phyloP scores from a whole-genome alignment of 37 sponge, comb jelly and placozoan genomes.

The Geodia barretti region DNA sequence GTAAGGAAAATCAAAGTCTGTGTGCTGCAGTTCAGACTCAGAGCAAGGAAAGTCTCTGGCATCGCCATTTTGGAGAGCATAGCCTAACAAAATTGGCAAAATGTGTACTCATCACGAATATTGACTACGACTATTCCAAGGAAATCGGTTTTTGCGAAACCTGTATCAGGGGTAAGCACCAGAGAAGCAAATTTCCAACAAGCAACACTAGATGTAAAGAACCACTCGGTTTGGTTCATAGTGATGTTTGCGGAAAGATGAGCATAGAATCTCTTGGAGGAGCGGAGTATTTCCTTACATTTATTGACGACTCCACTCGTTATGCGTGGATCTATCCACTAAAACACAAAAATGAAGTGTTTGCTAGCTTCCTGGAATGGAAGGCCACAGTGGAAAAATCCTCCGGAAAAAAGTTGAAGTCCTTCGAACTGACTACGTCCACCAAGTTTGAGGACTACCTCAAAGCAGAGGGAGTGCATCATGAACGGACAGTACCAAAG shows the following conservation, averaged over 20 bases:
- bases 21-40: slow-evolving; percentile 5
- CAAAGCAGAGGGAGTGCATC: slow-evolving; percentile 43
- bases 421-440: slow-evolving; percentile 46
- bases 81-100: slow-evolving; percentile 37
- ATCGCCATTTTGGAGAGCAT: slow-evolving; percentile 49
- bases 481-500: slow-evolving; percentile 48
- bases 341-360: slow-evolving; percentile 12
- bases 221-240: slow-evolving; percentile 44
- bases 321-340: slow-evolving; percentile 32
- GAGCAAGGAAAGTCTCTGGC: slow-evolving; percentile 46
- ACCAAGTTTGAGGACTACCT: slow-evolving; percentile 32
- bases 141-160: slow-evolving; percentile 55
- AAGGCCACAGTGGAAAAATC: slow-evolving; percentile 19
- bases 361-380: slow-evolving; percentile 30
- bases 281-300: slow-evolving; percentile 41
- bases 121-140: slow-evolving; percentile 35
- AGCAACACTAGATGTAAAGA: slow-evolving; percentile 18
- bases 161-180: slow-evolving; percentile 51
- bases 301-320: slow-evolving; percentile 46
- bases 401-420: slow-evolving; percentile 20
- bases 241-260: slow-evolving; percentile 61
- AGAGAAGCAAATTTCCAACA: slow-evolving; percentile 28
- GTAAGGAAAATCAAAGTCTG: too few relatives aligned
- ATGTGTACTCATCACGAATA: slow-evolving; percentile 22
- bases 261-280: slow-evolving; percentile 16